These are phyloP conservation scores for Drosophila lacertosa DNA, from an alignment of 1,140 invertebrate species.

Conservation along the genomic window DNA sequence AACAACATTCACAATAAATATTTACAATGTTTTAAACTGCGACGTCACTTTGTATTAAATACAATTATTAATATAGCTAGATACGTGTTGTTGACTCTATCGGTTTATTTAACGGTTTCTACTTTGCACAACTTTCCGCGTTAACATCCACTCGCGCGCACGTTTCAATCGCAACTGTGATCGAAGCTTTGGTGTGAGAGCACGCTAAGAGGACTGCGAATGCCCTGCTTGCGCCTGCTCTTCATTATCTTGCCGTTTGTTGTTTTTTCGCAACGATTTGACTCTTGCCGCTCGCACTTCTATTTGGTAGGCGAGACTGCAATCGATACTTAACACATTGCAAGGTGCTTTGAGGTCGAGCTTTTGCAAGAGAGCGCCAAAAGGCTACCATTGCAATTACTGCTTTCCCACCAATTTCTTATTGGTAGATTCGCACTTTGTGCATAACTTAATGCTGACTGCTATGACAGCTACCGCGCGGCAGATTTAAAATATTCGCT, in stretches of 20 bases:
- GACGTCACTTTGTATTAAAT: slow-evolving; percentile 28
- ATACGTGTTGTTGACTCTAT: slow-evolving; percentile 9
- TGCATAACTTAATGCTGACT: slow-evolving; percentile 12
- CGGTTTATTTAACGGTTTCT: slow-evolving; percentile 48
- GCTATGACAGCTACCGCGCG: slow-evolving; percentile 1
- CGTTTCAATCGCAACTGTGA: slow-evolving; percentile 52
- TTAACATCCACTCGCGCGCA: slow-evolving; percentile 44
- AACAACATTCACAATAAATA: slow-evolving; percentile 24
- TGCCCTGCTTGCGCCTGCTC: slow-evolving; percentile 11
- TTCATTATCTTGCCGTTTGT: slow-evolving; percentile 41
- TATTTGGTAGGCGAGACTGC: slow-evolving; percentile 15
- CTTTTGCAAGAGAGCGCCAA: slow-evolving; percentile 2
- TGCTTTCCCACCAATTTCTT: background rate
- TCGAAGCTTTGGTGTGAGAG: slow-evolving; percentile 38
- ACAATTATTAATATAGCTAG: slow-evolving; percentile 22
- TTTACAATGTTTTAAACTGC: slow-evolving; percentile 12
- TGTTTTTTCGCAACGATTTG: slow-evolving; percentile 1
- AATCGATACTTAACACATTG: slow-evolving; percentile 8
- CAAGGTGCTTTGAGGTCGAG: background rate
- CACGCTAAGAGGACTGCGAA: slow-evolving; percentile 5
- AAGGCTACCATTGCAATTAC: background rate
- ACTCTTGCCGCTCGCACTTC: slow-evolving; percentile 1
- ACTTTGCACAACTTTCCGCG: slow-evolving; percentile 21
- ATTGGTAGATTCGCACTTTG: background rate
- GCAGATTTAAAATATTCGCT: background rate